These are phyloP conservation scores for Eptesicus fuscus DNA, from an alignment of 2,113 vertebrate species.

Conservation along the genomic window DNA sequence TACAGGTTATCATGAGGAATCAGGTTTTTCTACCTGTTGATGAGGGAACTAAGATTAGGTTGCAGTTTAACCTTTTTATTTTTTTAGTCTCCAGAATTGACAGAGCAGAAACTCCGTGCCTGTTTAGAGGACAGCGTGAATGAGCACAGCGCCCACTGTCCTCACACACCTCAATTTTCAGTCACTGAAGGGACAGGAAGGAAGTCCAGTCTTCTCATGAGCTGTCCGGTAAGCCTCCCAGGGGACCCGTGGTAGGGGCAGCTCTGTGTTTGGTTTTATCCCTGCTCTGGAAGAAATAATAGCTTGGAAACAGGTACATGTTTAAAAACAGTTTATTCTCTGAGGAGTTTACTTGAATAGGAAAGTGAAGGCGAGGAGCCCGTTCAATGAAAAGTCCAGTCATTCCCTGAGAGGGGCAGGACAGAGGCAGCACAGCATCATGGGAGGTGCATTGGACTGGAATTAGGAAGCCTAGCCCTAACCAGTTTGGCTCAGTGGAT, in stretches of 20 bases:
- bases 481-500: no score
- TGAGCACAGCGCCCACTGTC: constrained; percentile 78
- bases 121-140: constrained; percentile 76
- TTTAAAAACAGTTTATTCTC: background rate
- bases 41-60: background rate
- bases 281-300: background rate
- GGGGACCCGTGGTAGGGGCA: background rate
- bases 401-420: background rate
- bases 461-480: background rate
- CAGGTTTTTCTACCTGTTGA: background rate
- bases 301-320: background rate
- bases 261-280: background rate
- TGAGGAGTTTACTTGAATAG: background rate
- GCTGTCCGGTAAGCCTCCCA: constrained; percentile 78
- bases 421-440: background rate
- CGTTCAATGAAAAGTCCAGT: background rate
- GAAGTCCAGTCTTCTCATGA: constrained; percentile 82
- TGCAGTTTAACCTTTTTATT: background rate
- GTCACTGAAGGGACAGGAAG: constrained; percentile 76
- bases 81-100: constrained; percentile 73
- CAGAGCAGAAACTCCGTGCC: constrained; percentile 74
- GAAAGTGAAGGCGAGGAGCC: background rate
- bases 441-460: background rate
- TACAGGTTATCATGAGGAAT: background rate
- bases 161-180: constrained; percentile 76